Base-by-base conservation (phyloP, 2,797 vertebrate species). In the Macroramphosus scolopax region DNA sequence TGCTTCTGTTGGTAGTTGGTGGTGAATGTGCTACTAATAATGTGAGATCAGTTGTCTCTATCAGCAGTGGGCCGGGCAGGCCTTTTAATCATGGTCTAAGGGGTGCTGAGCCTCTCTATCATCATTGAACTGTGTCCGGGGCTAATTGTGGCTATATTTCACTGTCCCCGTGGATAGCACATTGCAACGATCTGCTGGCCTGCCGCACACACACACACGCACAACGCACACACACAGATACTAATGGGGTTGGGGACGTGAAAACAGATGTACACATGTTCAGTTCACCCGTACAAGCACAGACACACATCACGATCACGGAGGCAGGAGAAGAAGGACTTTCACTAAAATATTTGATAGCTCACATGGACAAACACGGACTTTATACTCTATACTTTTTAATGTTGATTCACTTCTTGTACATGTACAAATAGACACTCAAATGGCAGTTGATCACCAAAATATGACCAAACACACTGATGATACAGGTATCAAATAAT, bases 81-180 rank as follows among this genome's bases (percentile, higher is more conserved):
- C 88, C 91, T 92, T 94, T 95, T 96, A 95, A 95, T 97, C 94
- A 96, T 90, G 89, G 91, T 91, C 93, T 95, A 94, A 94, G 90
- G 94, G 94, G 89, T 90, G 89, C 88, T 79, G 89, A 89, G 85
- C 86, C 90, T 91, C 92, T 93, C 93, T 93, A 95, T 95, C 92
- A 94, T 94, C 93, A 94, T 93, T 95, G 93, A 95, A 93, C 94
- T 93, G 92, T 94, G 93, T 94, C 93, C 87, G 71, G 88, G 91
- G 92, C 93, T 95, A 96, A 96, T 96, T 96, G 93, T 93, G 88
- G 91, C 93, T 89, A 96, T 96, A 94, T 93, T 94, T 96, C 94
- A 95, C 92, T 95, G 93, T 95, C 94, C 90, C 78, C 62, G 83
- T 88, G 89, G 87, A 71, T 85, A 78, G 80, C 69, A 49, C 80